These are phyloP conservation scores for Enteromius radiatus DNA, from an alignment of 2,797 vertebrate species.

Conservation along the genomic window DNA sequence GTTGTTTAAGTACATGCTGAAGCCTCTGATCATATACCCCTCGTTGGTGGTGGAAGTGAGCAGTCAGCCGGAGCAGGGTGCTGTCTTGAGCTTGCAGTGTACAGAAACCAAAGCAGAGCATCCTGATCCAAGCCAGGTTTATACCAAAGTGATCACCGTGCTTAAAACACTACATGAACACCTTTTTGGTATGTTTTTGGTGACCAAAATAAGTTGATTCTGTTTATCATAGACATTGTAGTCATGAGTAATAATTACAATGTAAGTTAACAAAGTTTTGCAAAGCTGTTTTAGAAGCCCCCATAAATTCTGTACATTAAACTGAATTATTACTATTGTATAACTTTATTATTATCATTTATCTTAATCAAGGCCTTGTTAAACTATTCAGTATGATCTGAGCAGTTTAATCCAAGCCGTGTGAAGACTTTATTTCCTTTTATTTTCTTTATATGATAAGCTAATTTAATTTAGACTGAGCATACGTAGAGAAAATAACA, in stretches of 20 bases:
- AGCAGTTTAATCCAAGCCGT: no score
- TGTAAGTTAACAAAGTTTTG: neutral
- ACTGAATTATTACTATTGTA: neutral
- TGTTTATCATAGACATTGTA: neutral
- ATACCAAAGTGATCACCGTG: constrained; percentile 83
- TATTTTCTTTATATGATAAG: no score
- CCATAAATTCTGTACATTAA: no score
- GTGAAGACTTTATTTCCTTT: no score
- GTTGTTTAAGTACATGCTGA: constrained; percentile 88
- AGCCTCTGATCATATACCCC: constrained; percentile 83
- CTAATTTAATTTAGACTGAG: no score
- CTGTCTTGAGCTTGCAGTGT: constrained; percentile 78
- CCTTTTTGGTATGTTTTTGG: constrained; percentile 81
- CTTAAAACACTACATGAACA: constrained; percentile 85
- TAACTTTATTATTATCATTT: no score
- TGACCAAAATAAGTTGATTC: neutral
- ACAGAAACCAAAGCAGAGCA: constrained; percentile 72
- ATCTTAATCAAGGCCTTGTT: neutral
- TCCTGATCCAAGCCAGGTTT: constrained; percentile 85
- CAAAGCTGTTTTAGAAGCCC: no score
- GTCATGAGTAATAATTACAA: neutral
- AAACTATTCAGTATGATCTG: no score
- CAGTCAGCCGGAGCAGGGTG: constrained; percentile 73
- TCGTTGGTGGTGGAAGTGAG: constrained; percentile 77
- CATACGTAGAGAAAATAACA: neutral